Base-by-base conservation (phyloP, 2,888 invertebrate species). In the Eupithecia abbreviata region DNA sequence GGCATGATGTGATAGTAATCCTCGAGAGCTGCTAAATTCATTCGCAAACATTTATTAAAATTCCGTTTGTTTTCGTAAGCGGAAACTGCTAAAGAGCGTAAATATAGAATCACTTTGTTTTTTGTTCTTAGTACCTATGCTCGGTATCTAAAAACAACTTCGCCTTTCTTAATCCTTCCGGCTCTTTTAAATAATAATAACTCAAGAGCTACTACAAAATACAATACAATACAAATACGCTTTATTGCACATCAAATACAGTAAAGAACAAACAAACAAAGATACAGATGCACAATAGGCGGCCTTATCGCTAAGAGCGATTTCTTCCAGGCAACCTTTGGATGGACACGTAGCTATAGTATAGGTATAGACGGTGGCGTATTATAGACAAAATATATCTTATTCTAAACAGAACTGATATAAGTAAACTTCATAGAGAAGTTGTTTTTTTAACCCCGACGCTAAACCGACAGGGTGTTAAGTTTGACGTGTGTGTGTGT, bases 1-100 rank as follows among this genome's bases (percentile, higher is more conserved):
- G 41, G 30, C 72, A 66, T 74, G 65, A 58, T 71, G 72, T 74
- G 74, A 66, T 41, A 47, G 58, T 70, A 73, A 74, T 72, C 75
- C 58, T 71, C 66, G 74, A 49, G 69, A 67, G 71, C 58, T 65
- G 71, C 62, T 65, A 68, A 75, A 69, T 66, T 71, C 45, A 77
- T 74, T 75, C 76, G 73, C 77, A 75, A 76, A 77, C 70, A 74
- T 74, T 76, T 49, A 78, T 80, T 73, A 76, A 79, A 71, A 76
- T 76, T 79, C 41, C 68, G 72, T 78, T 80, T 80, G 71, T 72
- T 74, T 74, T 79, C 72, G 62, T 62, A 55, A 66, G 66, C 15
- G 42, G 41, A 66, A 66, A 42, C 66, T 41, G 65, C 62, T 65
- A 65, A 42, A 45, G 72, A 74, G 68, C 73, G 62, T 62, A 62